Conservation (phyloP, 1,140 invertebrate genomes). For the Telenomus remus region DNA sequence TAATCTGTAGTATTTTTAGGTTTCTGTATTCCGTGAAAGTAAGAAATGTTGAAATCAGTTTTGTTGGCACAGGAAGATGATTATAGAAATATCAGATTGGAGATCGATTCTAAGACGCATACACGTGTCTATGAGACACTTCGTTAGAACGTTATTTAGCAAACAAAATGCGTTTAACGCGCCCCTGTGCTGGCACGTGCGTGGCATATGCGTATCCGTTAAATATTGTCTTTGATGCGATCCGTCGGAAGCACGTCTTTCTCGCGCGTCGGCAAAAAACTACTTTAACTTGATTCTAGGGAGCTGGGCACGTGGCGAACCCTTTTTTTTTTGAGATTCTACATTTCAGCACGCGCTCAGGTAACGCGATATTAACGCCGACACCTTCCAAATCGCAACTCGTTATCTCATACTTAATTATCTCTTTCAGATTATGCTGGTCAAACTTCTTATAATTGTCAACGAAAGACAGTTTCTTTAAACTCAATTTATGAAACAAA, state of each 20-base stretch:
- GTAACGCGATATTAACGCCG: constrained; percentile 55
- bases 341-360: constrained; percentile 67
- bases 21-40: too few relatives aligned
- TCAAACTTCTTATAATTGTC: too few relatives aligned
- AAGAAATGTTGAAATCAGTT: too few relatives aligned
- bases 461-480: too few relatives aligned
- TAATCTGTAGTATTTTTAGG: too few relatives aligned
- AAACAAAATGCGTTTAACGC: constrained; percentile 69
- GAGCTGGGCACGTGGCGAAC: constrained; percentile 70
- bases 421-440: constrained; percentile 13
- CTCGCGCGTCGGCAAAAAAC: constrained; percentile 66
- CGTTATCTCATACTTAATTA: constrained; percentile 33
- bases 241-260: constrained; percentile 68
- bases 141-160: constrained; percentile 67
- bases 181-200: constrained; percentile 68
- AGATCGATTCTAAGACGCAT: constrained; percentile 9
- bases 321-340: constrained; percentile 61
- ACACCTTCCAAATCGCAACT: constrained; percentile 35
- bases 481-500: too few relatives aligned
- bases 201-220: constrained; percentile 68
- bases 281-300: constrained; percentile 72
- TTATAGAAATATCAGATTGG: constrained; percentile 10
- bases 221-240: constrained; percentile 74
- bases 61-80: background rate
- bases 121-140: constrained; percentile 48